Percentiles rank a stretch among this genome's conserved stretches.
Conservation (phyloP, 2,113 vertebrate genomes). For the Plecturocebus donacophilus region DNA sequence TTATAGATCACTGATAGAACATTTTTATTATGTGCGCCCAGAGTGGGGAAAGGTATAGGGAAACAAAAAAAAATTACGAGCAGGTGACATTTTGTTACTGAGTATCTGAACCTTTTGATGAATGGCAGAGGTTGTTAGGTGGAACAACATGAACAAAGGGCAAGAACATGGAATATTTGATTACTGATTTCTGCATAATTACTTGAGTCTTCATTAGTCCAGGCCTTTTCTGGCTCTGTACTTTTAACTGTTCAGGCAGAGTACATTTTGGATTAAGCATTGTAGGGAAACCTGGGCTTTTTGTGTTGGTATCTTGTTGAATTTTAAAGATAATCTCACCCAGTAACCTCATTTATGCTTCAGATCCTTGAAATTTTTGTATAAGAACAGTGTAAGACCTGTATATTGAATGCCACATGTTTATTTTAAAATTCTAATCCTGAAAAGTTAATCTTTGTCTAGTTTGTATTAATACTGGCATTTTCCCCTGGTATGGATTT, state of each 20-base stretch:
- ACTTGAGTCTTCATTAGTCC: background rate
- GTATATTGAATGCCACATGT: background rate
- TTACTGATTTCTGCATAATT: background rate
- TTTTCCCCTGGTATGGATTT: background rate
- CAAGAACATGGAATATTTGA: background rate
- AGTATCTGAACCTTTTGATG: background rate
- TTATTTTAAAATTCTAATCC: conserved; percentile 42
- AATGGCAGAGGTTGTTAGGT: background rate
- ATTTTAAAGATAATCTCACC: background rate
- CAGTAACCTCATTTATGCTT: conserved; percentile 24
- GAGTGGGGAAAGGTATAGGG: background rate
- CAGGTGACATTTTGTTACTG: background rate
- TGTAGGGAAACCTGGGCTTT: background rate
- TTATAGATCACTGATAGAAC: background rate
- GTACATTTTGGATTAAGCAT: background rate
- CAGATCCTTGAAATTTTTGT: background rate
- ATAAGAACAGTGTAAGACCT: background rate
- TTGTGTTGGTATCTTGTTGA: background rate
- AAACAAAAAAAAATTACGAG: background rate
- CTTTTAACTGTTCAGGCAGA: conserved; percentile 15
- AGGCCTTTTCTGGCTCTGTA: background rate
- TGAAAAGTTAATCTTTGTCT: background rate
- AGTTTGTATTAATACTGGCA: background rate
- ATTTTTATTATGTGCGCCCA: background rate
- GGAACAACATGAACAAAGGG: background rate